A percentile compares a stretch with the other conserved stretches of the same genome.
phyloP scores from a whole-genome alignment of 2,888 invertebrate species.

The Latheticus oryzae region DNA sequence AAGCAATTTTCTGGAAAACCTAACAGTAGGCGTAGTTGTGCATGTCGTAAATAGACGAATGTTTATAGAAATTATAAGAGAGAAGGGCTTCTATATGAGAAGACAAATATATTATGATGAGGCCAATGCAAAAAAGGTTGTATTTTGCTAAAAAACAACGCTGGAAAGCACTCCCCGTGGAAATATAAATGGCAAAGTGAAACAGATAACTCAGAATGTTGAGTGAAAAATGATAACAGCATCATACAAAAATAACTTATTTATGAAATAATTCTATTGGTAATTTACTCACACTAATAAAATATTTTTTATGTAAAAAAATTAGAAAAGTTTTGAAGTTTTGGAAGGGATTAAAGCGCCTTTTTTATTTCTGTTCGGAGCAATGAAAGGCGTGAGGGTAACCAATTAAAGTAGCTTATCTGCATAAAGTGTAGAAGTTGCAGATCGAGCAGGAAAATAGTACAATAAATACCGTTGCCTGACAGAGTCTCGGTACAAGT shows the following conservation, averaged over 20 bases:
- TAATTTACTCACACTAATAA: too few relatives aligned
- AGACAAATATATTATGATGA: conserved; percentile 52
- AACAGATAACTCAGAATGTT: conserved; percentile 44
- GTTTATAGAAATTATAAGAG: conserved; percentile 53
- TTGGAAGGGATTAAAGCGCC: conserved; percentile 7
- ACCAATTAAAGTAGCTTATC: conserved; percentile 65
- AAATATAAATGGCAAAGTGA: conserved; percentile 48
- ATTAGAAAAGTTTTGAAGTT: conserved; percentile 11
- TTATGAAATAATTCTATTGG: too few relatives aligned
- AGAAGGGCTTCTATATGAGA: conserved; percentile 50
- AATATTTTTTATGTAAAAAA: too few relatives aligned
- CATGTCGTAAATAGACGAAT: conserved; percentile 51
- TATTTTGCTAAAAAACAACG: conserved; percentile 48
- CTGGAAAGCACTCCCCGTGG: conserved; percentile 49
- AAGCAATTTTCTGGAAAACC: conserved; percentile 20
- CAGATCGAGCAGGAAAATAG: conserved; percentile 57
- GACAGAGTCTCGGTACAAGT: conserved; percentile 63
- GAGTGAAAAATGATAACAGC: conserved; percentile 36
- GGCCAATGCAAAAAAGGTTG: conserved; percentile 49
- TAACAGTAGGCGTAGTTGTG: conserved; percentile 25
- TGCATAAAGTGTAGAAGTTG: conserved; percentile 63
- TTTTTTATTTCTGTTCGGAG: conserved; percentile 32
- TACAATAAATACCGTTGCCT: conserved; percentile 60
- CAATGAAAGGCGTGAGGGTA: conserved; percentile 42
- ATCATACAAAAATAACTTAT: too few relatives aligned